Evolutionary conservation across 2,797 vertebrate genomes (phyloP).

Genomic region (Pyrocephalus nanus): DNA sequence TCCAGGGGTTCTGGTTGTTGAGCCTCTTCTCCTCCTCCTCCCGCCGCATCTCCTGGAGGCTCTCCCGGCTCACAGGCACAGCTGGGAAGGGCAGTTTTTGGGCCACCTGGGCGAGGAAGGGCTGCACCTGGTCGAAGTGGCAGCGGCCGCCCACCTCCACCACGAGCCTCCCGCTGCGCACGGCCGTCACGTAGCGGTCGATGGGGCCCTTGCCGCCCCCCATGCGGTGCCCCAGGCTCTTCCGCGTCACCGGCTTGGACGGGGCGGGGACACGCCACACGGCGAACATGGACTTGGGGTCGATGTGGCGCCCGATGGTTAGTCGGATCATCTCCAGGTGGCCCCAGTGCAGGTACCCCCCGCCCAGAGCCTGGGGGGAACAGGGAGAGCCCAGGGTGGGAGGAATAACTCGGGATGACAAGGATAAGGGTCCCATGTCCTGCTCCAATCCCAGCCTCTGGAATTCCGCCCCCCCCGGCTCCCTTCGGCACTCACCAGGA

Average conservation of each 20-base stretch:
- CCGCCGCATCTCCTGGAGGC: slow-evolving; percentile 74
- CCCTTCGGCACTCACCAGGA: slow-evolving; percentile 81
- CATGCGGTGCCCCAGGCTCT: slow-evolving; percentile 93
- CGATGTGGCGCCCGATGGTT: slow-evolving; percentile 86
- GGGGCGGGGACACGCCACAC: slow-evolving; percentile 87
- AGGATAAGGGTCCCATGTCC: background rate
- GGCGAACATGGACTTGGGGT: slow-evolving; percentile 85
- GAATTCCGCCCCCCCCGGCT: background rate
- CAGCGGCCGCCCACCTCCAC: slow-evolving; percentile 90
- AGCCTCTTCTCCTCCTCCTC: slow-evolving; percentile 74
- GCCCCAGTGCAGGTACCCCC: slow-evolving; percentile 92
- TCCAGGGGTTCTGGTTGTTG: slow-evolving; percentile 96
- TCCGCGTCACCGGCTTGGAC: slow-evolving; percentile 87
- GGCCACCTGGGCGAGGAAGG: slow-evolving; percentile 82
- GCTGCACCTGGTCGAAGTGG: slow-evolving; percentile 82
- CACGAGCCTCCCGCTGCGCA: slow-evolving; percentile 84
- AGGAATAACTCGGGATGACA: background rate
- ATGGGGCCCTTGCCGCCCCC: slow-evolving; percentile 94
- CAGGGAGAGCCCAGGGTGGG: no score
- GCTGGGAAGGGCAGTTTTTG: slow-evolving; percentile 92
- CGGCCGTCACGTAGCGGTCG: slow-evolving; percentile 89
- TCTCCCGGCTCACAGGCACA: slow-evolving; percentile 82
- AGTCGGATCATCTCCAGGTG: slow-evolving; percentile 97
- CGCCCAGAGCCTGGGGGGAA: slow-evolving; percentile 85
- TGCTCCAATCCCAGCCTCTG: background rate